phyloP scores from a whole-genome alignment of 2,113 vertebrate species.

The Phaethon lepturus region DNA sequence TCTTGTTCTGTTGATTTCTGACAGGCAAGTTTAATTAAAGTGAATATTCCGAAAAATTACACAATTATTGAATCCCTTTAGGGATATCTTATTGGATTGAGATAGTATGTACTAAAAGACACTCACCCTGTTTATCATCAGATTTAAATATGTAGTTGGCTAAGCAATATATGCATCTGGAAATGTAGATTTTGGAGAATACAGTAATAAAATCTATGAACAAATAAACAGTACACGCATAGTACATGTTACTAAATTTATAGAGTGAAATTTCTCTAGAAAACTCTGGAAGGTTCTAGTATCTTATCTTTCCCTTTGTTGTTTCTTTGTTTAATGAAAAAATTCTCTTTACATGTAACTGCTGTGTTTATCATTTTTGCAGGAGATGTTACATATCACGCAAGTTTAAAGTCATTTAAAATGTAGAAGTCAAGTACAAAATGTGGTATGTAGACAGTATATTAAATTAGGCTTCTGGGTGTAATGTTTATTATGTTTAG shows the following conservation, averaged over 20 bases:
- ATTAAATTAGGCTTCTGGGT: neutral
- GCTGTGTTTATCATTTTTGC: neutral
- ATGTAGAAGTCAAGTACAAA: neutral
- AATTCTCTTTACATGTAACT: neutral
- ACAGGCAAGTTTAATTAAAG: neutral
- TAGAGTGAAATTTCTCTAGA: neutral
- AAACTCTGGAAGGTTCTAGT: neutral
- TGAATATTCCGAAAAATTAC: neutral
- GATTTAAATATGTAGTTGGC: neutral
- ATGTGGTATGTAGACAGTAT: neutral
- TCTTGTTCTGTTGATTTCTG: neutral
- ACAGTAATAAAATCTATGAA: neutral
- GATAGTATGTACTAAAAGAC: neutral
- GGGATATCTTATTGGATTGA: neutral
- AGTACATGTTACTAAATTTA: neutral
- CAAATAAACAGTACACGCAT: neutral
- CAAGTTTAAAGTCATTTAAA: neutral
- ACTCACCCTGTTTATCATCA: neutral
- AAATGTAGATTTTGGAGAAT: neutral
- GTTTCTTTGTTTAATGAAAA: neutral
- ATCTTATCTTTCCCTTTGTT: neutral
- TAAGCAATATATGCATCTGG: neutral
- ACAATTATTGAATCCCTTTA: neutral
- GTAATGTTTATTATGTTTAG: neutral
- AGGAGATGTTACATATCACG: neutral